phyloP scores from a whole-genome alignment of 2,113 vertebrate species.

The Tragulus kanchil region DNA sequence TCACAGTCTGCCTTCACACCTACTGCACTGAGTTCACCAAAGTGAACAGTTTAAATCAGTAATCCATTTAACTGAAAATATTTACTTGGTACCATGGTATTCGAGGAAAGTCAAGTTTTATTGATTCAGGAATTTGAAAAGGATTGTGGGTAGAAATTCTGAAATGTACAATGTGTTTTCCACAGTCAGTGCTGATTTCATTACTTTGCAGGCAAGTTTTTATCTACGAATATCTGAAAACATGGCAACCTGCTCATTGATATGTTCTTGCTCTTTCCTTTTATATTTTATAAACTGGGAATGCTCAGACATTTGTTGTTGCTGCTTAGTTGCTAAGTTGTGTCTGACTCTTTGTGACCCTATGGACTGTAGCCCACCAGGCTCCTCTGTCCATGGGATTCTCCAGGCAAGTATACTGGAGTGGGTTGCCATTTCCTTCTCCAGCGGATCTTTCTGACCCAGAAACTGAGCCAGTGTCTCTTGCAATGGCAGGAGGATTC shows the following conservation, averaged over 20 bases:
- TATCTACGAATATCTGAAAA: conserved; percentile 25
- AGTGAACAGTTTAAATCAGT: neutral
- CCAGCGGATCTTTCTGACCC: neutral
- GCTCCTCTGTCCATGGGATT: neutral
- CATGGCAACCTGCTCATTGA: neutral
- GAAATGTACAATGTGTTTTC: neutral
- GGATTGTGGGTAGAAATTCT: neutral
- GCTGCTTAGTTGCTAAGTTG: neutral
- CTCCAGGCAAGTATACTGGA: neutral
- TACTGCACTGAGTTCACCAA: neutral
- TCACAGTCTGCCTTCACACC: neutral
- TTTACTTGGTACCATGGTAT: neutral
- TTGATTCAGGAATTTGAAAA: neutral
- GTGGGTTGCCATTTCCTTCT: neutral
- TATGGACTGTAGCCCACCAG: neutral
- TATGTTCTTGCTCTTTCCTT: neutral
- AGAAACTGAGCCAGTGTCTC: neutral
- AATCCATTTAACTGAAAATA: conserved; percentile 27
- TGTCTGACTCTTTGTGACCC: neutral
- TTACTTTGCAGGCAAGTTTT: neutral
- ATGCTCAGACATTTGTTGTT: neutral
- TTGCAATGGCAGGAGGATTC: neutral
- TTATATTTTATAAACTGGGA: neutral
- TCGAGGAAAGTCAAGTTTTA: conserved; percentile 3
- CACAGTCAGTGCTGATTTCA: neutral